Evolutionary conservation across 2,888 invertebrate species (phyloP).

Genomic region (Leistus spinibarbis): DNA sequence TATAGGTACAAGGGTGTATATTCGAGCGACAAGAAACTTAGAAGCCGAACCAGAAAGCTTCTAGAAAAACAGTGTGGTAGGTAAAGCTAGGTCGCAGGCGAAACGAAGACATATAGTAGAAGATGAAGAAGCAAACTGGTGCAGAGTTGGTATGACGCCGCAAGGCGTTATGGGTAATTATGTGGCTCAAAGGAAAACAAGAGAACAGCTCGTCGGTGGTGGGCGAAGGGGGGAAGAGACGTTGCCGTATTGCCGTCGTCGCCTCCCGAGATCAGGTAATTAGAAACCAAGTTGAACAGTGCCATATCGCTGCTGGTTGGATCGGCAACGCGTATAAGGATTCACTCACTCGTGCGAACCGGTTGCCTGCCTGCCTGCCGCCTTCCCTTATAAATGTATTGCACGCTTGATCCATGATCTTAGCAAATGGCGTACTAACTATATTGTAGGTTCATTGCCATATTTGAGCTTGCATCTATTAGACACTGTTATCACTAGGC

Average conservation of each 20-base stretch:
- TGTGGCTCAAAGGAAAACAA: slow-evolving; percentile 52
- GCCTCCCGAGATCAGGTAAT: slow-evolving; percentile 45
- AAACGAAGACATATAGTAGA: background rate
- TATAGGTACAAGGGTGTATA: too few species aligned
- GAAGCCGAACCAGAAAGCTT: background rate
- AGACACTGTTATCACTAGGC: too few species aligned
- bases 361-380: background rate
- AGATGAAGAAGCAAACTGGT: background rate
- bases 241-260: slow-evolving; percentile 25
- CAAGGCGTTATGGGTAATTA: slow-evolving; percentile 53
- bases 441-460: background rate
- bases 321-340: background rate
- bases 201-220: slow-evolving; percentile 44
- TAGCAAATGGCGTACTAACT: background rate
- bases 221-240: background rate
- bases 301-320: background rate
- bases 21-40: too few species aligned
- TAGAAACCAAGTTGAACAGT: slow-evolving; percentile 48
- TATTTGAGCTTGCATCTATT: too few species aligned
- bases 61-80: background rate
- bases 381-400: too few species aligned
- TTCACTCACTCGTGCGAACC: background rate
- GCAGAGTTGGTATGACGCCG: slow-evolving; percentile 40
- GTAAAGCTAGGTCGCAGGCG: background rate
- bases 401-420: background rate